A percentile compares a stretch with the other conserved stretches of the same genome.
Evolutionary conservation across 53 echinoderm and acorn worm genomes (phyloP).

Genomic region (Echinometra lucunter): DNA sequence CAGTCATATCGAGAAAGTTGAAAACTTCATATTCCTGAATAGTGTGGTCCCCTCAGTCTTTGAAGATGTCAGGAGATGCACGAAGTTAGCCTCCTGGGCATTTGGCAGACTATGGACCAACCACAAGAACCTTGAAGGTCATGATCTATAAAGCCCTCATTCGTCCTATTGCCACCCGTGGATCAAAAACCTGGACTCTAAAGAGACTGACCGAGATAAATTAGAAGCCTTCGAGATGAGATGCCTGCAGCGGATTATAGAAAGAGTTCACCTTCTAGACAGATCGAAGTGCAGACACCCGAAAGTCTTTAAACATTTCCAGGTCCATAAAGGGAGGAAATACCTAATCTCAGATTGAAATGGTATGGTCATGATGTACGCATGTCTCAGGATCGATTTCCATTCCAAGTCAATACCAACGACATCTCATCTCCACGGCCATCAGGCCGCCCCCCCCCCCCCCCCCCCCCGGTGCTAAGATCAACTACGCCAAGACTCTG

Average conservation of each 20-base stretch:
- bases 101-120: no score
- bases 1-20: not conserved
- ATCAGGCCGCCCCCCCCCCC: not conserved
- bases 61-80: not conserved
- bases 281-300: not conserved
- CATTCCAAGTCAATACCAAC: no score
- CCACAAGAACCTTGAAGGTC: slow-evolving; percentile 18
- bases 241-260: not conserved
- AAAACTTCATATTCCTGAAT: not conserved
- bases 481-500: not conserved
- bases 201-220: not conserved
- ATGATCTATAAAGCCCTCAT: slow-evolving; percentile 41
- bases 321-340: no score
- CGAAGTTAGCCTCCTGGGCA: not conserved
- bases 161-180: slow-evolving; percentile 47
- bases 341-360: no score
- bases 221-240: not conserved
- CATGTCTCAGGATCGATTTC: no score
- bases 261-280: no score
- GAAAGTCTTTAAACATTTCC: not conserved
- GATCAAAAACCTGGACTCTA: not conserved
- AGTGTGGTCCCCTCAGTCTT: not conserved
- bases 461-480: not conserved
- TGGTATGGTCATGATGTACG: no score
- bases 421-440: not conserved